Percentiles rank a stretch among this genome's conserved stretches.
These are phyloP conservation scores for Amphimallon solstitiale DNA, from an alignment of 2,888 invertebrate genomes.

Conservation along the genomic window DNA sequence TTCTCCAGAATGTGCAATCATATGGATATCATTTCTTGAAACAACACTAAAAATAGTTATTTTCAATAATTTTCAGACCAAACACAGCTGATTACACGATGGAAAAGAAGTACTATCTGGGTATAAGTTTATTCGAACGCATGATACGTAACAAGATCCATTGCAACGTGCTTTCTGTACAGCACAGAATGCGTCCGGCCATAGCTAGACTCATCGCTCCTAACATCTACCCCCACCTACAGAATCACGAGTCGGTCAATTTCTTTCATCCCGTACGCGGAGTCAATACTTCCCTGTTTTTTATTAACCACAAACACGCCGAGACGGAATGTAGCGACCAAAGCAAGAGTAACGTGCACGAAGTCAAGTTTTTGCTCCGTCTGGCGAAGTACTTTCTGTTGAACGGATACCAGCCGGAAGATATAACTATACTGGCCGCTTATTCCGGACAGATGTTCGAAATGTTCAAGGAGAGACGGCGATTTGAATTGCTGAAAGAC, in stretches of 20 bases:
- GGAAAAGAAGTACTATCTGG: slow-evolving; percentile 73
- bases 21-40: too few relatives aligned
- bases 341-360: slow-evolving; percentile 72
- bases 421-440: slow-evolving; percentile 79
- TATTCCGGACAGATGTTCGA: slow-evolving; percentile 77
- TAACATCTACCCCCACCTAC: slow-evolving; percentile 72
- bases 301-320: slow-evolving; percentile 70
- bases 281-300: slow-evolving; percentile 72
- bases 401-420: slow-evolving; percentile 68
- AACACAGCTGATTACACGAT: slow-evolving; percentile 74
- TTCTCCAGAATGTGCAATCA: too few relatives aligned
- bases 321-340: slow-evolving; percentile 70
- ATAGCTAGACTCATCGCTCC: slow-evolving; percentile 72
- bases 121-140: slow-evolving; percentile 85
- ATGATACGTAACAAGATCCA: slow-evolving; percentile 74
- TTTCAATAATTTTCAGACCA: slow-evolving; percentile 27
- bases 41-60: too few relatives aligned
- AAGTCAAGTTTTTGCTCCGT: slow-evolving; percentile 71
- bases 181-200: slow-evolving; percentile 81
- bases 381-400: slow-evolving; percentile 67
- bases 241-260: slow-evolving; percentile 69
- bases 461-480: slow-evolving; percentile 64
- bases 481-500: slow-evolving; percentile 59
- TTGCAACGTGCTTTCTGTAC: slow-evolving; percentile 70
- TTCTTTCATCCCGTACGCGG: slow-evolving; percentile 70